Base-by-base conservation (phyloP, 2,113 vertebrate genomes). In the Psittacula cyanocephala region DNA sequence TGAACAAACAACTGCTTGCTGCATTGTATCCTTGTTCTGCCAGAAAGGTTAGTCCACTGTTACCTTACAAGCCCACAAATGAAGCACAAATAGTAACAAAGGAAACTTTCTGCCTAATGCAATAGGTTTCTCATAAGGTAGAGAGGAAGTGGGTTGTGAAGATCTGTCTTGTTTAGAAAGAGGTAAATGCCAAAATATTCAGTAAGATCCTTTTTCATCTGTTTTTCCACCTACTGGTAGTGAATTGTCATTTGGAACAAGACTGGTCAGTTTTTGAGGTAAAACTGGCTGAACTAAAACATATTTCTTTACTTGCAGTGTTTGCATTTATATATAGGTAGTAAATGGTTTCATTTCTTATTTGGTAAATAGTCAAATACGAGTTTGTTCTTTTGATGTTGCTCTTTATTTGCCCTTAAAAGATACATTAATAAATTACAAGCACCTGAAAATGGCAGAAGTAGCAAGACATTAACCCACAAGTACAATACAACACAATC, bases 371-470 rank as follows among this genome's bases (percentile, higher is more conserved):
- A 93, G 24, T 92, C 57, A 91, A 93, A 72, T 59, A 25, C 47
- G 49, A 57, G 20, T 49, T 83, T 69, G 6, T 37, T 96, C 94
- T 95, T 95, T 96, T 95, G 17, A 85, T 92, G 29, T 94, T 96
- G 95, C 94, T 96, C 65, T 97, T 97, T 97, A 97, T 97, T 97
- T 91, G 44, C 92, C 91, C 81, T 77, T 96, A 64, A 71, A 91
- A 91, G 94, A 95, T 92, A 95, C n/a, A 67, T 64, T 84, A 95
- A 96, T 96, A 95, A 92, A 94, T 95, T 83, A 91, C 37, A 94
- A 95, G 91, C 72, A 41, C 41, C 57, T 87, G 57, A 53, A 88
- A 84, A 29, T 31, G 53, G 70, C 91, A 92, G 88, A 86, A 96
- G 57, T 69, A 93, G 70, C 62, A 91, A 96, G 83, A 90, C 14